Evolutionary conservation across 2,113 vertebrate genomes (phyloP), one percentile per base, ranked within the genome.

Genomic region (Phyllopteryx taeniolatus): DNA sequence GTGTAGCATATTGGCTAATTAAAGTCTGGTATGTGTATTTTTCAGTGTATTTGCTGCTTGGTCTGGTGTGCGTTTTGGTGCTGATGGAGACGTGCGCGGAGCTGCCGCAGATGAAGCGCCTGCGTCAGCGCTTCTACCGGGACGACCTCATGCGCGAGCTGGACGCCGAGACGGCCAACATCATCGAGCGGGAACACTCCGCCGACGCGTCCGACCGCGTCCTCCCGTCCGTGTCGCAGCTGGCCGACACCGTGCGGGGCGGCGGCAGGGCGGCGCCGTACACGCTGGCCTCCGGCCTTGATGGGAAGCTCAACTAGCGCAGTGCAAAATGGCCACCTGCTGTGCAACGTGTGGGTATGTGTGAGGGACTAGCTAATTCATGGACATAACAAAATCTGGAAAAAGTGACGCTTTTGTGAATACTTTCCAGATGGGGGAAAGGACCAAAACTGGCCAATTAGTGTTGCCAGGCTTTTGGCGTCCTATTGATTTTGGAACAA

Each of bases 31-130:
- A 27, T 63, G 47, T 64, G 57, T 57, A 27, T 63, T 75, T 47
- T 81, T 9, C 78, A 98, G 96, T 93, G 76, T 99, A 98, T 85
- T 84, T 99, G 79, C 77, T 99, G 39, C 81, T 98, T 46, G 98
- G 97, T 33, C 92, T 99, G 61, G 91, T 98, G 0, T 95, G 93
- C 47, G 93, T 96, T 92, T 72, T 99, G 89, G 96, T 99, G 4
- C 94, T 96, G 75, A 88, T 99, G 61, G 98, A 99, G 87, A 98
- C 98, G 20, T 97, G 95, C 87, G 97, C 94, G 60, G 96, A 99
- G 84, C 96, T 99, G 56, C 95, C 94, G 2, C 95, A 97, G 78
- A 88, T 97, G 85, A 97, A 92, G 80, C 93, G 93, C 53, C 90
- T 99, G 71, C 89, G 95, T 31, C 96, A 94, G 81, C 89, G 93